Base-by-base conservation (phyloP, 2,113 vertebrate genomes). In the Merops nubicus region DNA sequence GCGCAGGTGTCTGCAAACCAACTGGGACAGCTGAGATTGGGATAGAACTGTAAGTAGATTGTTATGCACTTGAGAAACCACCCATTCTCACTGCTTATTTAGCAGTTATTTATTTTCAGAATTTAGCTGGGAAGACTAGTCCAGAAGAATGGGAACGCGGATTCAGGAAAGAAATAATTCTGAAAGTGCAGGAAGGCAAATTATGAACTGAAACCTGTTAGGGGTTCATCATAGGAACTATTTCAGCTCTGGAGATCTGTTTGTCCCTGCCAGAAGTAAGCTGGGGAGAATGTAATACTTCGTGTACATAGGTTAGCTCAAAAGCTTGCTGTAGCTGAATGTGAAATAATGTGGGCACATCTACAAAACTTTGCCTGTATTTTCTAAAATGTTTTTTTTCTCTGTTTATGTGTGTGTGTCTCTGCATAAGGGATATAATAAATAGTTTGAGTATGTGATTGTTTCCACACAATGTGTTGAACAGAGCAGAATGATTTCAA, bases 41-140 rank as follows among this genome's bases (percentile, higher is more conserved):
- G n/a, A 26, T 70, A 83, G 51, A 88, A 84, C 70, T n/a, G 85
- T 96, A 91, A 97, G 96, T 96, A 91, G 20, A 70, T 74, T n/a
- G 31, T 70, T 75, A 59, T 8, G 42, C 2, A 3, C 72, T 74
- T 70, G 54, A 59, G 68, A 89, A 65, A 17, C 2, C 15, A 15
- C 40, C 31, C 18, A 1, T 60, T 93, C 47, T 74, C 50, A 12
- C 38, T 74, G 45, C 13, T 85, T 59, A 26, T 54, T 88, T 76
- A 53, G 78, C 54, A 56, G 19, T 13, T 56, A 33, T 56, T 56
- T 56, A 56, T 20, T 73, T 77, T 62, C 19, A 77, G n/a, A 74
- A 81, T 92, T 77, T 43, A 74, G 12, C 33, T 84, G 54, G 20
- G n/a, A 77, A 74, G 18, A 17, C 9, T 38, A 63, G 16, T 38